Conservation (phyloP, 2,888 invertebrate species). For the Lasioglossum figueresi region DNA sequence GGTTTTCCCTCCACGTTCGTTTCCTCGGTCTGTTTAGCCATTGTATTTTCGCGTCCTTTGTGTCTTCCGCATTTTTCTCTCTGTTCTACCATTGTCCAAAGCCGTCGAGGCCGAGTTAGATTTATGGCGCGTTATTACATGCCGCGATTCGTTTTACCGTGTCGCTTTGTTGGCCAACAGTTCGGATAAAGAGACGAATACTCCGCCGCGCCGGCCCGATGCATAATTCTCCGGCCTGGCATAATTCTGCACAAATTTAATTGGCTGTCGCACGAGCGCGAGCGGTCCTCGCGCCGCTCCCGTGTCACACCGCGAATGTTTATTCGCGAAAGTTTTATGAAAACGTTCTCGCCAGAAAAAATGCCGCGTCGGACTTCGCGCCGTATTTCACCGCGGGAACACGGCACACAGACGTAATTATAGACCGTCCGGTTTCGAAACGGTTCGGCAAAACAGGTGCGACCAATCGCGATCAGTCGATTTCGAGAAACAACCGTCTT, state of each 20-base stretch:
- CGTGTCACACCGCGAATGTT: slow-evolving; percentile 34
- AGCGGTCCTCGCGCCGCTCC: slow-evolving; percentile 12
- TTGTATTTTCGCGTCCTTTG: slow-evolving; percentile 43
- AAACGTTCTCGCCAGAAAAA: slow-evolving; percentile 13
- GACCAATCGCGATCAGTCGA: slow-evolving; percentile 35
- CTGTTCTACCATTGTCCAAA: slow-evolving; percentile 54
- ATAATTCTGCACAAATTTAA: slow-evolving; percentile 49
- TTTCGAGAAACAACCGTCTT: slow-evolving; percentile 43
- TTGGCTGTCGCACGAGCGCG: slow-evolving; percentile 46
- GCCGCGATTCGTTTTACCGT: slow-evolving; percentile 56
- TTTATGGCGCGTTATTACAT: slow-evolving; percentile 58
- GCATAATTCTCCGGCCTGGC: slow-evolving; percentile 43
- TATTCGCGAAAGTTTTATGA: slow-evolving; percentile 42
- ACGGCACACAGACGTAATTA: slow-evolving; percentile 20
- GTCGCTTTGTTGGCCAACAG: slow-evolving; percentile 55
- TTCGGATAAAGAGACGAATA: slow-evolving; percentile 56
- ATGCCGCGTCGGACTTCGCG: background rate
- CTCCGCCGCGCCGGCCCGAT: slow-evolving; percentile 33
- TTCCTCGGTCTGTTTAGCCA: slow-evolving; percentile 42
- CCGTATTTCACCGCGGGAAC: slow-evolving; percentile 23
- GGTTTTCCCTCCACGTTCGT: background rate
- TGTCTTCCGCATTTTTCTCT: slow-evolving; percentile 56
- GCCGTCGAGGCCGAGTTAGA: slow-evolving; percentile 31
- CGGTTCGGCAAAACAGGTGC: slow-evolving; percentile 8
- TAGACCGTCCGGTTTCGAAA: slow-evolving; percentile 22